phyloP scores from a whole-genome alignment of 2,113 vertebrate genomes.

The Cervus canadensis region DNA sequence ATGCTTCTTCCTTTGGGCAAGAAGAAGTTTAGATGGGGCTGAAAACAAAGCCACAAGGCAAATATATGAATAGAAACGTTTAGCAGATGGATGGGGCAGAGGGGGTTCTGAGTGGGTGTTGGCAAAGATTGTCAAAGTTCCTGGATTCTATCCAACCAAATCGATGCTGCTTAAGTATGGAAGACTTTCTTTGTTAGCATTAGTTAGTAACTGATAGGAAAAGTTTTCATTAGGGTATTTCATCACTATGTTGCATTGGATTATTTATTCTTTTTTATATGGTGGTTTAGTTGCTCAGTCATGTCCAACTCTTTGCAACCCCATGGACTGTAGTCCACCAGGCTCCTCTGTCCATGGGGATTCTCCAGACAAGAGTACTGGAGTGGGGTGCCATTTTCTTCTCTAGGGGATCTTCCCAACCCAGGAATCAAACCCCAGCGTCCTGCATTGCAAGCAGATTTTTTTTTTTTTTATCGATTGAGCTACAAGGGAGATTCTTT shows the following conservation, averaged over 20 bases:
- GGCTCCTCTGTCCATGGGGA: not conserved
- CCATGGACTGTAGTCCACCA: not conserved
- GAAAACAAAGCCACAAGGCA: conserved; percentile 57
- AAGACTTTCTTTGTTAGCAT: not conserved
- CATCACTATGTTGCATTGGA: not conserved
- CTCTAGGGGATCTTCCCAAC: not conserved
- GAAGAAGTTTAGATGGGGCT: conserved; percentile 49
- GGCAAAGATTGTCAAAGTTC: conserved; percentile 48
- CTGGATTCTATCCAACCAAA: conserved; percentile 43
- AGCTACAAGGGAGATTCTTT: not conserved
- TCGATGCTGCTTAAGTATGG: not conserved
- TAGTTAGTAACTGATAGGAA: conserved; percentile 50
- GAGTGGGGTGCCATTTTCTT: not conserved
- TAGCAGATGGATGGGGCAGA: conserved; percentile 63
- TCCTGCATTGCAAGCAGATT: not conserved
- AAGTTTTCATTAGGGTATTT: not conserved
- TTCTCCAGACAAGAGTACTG: not conserved
- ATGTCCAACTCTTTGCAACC: not conserved
- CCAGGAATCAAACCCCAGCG: not conserved
- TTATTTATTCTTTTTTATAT: not conserved
- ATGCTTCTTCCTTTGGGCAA: conserved; percentile 45
- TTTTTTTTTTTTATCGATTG: not conserved
- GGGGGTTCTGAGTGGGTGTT: conserved; percentile 51
- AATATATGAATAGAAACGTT: conserved; percentile 58
- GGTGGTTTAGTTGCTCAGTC: not conserved